Evolutionary conservation across 2,113 vertebrate genomes (phyloP).

Genomic region (Ammodramus savannarum): DNA sequence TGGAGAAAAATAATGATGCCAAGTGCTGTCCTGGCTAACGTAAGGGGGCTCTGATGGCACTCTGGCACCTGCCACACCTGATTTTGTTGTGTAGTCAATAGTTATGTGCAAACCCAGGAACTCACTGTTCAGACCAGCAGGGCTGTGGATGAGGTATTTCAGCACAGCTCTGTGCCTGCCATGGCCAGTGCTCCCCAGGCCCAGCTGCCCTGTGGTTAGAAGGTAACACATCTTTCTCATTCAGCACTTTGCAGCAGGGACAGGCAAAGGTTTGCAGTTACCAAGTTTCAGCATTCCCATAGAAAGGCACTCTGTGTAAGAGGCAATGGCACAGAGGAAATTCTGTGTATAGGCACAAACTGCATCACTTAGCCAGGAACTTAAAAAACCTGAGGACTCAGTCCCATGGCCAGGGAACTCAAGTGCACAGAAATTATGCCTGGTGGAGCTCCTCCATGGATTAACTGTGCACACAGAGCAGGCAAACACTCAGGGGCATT

Average conservation of each 20-base stretch:
- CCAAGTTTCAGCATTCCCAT: too few species aligned
- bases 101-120: slow-evolving; percentile 70
- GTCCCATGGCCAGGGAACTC: background rate
- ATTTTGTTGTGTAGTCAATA: slow-evolving; percentile 25
- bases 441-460: background rate
- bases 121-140: slow-evolving; percentile 66
- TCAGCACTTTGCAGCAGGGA: background rate
- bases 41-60: background rate
- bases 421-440: background rate
- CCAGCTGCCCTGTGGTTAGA: background rate
- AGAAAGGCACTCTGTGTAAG: background rate
- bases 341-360: accelerated
- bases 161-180: too few species aligned
- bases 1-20: background rate
- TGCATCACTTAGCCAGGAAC: background rate
- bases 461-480: background rate
- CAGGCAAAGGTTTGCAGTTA: background rate
- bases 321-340: background rate
- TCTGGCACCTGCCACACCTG: background rate
- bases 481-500: background rate
- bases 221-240: background rate
- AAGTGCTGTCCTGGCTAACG: background rate
- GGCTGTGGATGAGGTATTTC: background rate
- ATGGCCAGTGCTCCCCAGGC: background rate
- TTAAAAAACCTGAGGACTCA: background rate